Conservation (phyloP, 2,797 vertebrate genomes). For the Mionectes olivaceus region DNA sequence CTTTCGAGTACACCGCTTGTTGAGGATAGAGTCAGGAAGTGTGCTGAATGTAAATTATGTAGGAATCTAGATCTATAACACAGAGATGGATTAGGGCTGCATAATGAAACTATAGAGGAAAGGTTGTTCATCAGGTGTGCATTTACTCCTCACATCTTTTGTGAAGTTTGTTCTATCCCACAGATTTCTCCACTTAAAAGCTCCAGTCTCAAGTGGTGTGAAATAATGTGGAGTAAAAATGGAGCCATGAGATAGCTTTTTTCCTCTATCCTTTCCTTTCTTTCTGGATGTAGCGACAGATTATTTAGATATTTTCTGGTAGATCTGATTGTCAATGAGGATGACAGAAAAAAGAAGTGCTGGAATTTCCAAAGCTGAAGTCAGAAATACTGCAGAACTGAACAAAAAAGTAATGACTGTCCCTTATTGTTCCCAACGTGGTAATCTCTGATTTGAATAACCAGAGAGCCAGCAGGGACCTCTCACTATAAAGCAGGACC, state of each 20-base stretch:
- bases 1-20: not conserved
- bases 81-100: not conserved
- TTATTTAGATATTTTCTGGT: not conserved
- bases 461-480: not conserved
- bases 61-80: not conserved
- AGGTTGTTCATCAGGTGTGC: not conserved
- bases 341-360: not conserved
- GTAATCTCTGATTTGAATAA: not conserved
- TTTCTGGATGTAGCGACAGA: not conserved
- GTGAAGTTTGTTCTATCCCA: not conserved
- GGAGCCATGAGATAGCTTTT: not conserved
- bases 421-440: not conserved
- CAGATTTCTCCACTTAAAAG: not conserved
- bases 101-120: not conserved
- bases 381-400: not conserved
- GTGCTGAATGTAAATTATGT: not conserved
- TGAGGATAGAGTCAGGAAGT: fast-evolving
- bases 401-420: not conserved
- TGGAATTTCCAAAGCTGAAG: not conserved
- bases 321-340: not conserved
- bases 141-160: not conserved
- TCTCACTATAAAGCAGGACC: not conserved
- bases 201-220: not conserved
- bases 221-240: not conserved
- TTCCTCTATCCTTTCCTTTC: not conserved